A percentile compares a stretch with the other conserved stretches of the same genome.
Conservation (phyloP, 2,888 invertebrate genomes). For the Brenthis hecate region DNA sequence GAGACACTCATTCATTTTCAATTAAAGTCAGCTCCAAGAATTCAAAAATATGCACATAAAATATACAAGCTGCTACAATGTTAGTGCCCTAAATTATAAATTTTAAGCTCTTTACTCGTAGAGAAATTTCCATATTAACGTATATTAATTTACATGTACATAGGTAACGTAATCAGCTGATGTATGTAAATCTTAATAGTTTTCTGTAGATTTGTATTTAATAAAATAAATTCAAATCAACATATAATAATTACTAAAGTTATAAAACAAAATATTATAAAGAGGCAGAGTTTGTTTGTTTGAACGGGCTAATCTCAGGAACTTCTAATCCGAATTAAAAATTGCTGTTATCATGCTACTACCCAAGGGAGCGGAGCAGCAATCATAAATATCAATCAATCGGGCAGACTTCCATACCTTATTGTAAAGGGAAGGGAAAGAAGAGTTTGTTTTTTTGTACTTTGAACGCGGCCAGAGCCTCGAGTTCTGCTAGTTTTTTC, state of each 20-base stretch:
- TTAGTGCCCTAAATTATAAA: slow-evolving; percentile 34
- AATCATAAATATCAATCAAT: too few relatives aligned
- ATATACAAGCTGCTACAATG: slow-evolving; percentile 33
- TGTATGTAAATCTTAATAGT: background rate
- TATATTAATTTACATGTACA: background rate
- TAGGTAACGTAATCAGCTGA: background rate
- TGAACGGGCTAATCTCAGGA: too few relatives aligned
- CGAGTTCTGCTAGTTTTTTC: too few relatives aligned
- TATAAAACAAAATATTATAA: background rate
- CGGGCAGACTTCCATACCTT: too few relatives aligned
- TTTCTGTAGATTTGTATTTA: background rate
- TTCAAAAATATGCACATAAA: slow-evolving; percentile 42
- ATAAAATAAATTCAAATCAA: background rate
- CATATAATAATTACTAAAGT: background rate
- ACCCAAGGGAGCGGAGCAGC: too few relatives aligned
- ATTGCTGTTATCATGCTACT: too few relatives aligned
- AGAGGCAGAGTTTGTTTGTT: background rate
- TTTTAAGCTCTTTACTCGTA: slow-evolving; percentile 24
- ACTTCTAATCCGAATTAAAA: too few relatives aligned
- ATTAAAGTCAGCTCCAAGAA: slow-evolving; percentile 39
- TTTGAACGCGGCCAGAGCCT: too few relatives aligned
- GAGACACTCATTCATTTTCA: slow-evolving; percentile 42
- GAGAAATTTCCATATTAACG: background rate
- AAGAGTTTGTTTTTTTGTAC: too few relatives aligned
- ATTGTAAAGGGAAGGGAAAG: too few relatives aligned